Conservation (phyloP, 2,113 vertebrate species). For the Xyrauchen texanus region DNA sequence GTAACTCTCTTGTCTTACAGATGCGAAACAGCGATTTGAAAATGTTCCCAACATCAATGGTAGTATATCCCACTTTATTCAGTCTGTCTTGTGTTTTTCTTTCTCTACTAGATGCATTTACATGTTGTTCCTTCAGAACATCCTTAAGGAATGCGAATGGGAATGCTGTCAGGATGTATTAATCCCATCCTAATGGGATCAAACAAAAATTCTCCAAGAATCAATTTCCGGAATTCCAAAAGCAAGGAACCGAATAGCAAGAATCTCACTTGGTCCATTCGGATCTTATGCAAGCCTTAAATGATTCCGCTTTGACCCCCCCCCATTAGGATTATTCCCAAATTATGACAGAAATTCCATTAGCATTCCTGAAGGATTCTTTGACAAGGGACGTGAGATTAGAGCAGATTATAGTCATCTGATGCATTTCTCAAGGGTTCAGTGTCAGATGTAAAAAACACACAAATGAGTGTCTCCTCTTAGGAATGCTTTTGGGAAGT, state of each 20-base stretch:
- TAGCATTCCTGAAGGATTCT: neutral
- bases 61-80: conserved; percentile 80
- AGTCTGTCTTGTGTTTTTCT: conserved; percentile 68
- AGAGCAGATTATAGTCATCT: neutral
- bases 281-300: no score
- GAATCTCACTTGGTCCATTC: no score
- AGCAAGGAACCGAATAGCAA: neutral
- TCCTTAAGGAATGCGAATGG: neutral
- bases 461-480: conserved; percentile 49
- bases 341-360: conserved; percentile 7
- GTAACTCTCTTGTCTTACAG: conserved; percentile 85
- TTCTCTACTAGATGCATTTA: conserved; percentile 48
- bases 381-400: neutral
- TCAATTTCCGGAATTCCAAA: neutral
- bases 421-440: neutral
- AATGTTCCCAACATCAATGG: conserved; percentile 84
- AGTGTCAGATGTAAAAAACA: neutral
- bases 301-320: no score
- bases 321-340: neutral
- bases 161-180: neutral
- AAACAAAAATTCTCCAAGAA: neutral
- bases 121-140: conserved; percentile 41
- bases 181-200: neutral
- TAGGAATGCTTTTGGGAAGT: conserved; percentile 78
- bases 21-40: conserved; percentile 85